phyloP scores from a whole-genome alignment of 1,140 invertebrate genomes.

The Hycleus cichorii region DNA sequence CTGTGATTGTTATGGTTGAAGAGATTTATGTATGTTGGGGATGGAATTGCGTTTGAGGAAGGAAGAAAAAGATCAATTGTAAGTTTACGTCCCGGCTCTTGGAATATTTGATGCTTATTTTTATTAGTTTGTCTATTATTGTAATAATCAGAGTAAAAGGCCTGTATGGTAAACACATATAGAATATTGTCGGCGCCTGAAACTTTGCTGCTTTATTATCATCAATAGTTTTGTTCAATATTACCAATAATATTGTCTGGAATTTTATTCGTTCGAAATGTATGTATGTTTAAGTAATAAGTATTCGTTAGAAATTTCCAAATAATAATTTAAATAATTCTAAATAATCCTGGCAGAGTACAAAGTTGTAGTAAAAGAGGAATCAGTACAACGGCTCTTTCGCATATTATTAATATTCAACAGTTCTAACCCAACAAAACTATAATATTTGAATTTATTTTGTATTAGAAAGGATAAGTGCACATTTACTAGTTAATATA shows the following conservation, averaged over 20 bases:
- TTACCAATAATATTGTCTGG: too few species aligned
- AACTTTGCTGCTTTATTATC: too few species aligned
- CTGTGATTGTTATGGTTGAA: conserved; percentile 40
- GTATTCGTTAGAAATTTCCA: too few species aligned
- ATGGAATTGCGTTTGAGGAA: background rate
- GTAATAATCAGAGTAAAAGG: conserved; percentile 12
- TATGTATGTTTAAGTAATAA: too few species aligned
- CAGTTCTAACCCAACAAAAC: conserved; percentile 1
- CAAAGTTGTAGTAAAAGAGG: background rate
- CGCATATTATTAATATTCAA: conserved; percentile 13
- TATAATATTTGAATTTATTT: conserved; percentile 6
- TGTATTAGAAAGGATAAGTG: background rate
- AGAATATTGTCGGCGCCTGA: background rate
- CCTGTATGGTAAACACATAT: background rate
- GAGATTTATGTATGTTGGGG: conserved; percentile 33
- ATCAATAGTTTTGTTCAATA: too few species aligned
- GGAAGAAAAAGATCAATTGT: background rate
- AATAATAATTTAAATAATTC: too few species aligned
- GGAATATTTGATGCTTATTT: conserved; percentile 2
- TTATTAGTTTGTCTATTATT: conserved; percentile 2
- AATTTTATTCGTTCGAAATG: too few species aligned
- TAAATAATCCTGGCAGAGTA: background rate
- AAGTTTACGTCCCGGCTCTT: too few species aligned
- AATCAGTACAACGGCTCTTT: conserved; percentile 6
- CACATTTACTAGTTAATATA: background rate